These are phyloP conservation scores for Ypsolopha scabrella DNA, from an alignment of 2,888 invertebrate species.

Conservation along the genomic window DNA sequence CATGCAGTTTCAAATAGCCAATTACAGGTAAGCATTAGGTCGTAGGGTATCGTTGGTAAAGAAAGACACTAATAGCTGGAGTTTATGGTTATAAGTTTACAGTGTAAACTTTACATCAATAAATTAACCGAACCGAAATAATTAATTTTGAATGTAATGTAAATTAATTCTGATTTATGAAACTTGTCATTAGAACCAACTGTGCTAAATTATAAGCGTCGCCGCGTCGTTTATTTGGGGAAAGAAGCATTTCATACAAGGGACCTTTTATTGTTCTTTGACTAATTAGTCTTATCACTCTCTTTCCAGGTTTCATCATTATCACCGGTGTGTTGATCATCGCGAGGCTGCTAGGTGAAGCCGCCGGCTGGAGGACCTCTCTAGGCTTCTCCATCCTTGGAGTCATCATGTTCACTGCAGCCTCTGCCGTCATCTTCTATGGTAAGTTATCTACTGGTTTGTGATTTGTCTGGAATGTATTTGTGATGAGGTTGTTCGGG, in stretches of 20 bases:
- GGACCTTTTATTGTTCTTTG: slow-evolving; percentile 3
- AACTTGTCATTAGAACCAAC: no score
- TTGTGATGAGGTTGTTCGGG: no score
- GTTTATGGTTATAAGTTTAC: no score
- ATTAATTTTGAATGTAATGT: neutral
- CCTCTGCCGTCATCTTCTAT: slow-evolving; percentile 74
- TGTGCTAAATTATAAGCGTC: slow-evolving; percentile 6
- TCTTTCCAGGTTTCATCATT: slow-evolving; percentile 68
- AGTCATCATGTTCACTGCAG: slow-evolving; percentile 72
- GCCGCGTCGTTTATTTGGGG: no score
- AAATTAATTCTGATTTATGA: neutral
- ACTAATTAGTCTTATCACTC: neutral
- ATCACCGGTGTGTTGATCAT: slow-evolving; percentile 73
- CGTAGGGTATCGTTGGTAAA: no score
- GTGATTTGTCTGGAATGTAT: neutral
- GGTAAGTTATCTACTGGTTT: slow-evolving; percentile 28
- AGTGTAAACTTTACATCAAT: no score
- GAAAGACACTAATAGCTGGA: no score
- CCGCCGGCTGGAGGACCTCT: slow-evolving; percentile 73
- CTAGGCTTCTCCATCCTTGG: slow-evolving; percentile 73
- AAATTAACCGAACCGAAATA: no score
- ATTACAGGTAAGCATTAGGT: no score
- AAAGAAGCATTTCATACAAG: no score
- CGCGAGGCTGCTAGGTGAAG: slow-evolving; percentile 72
- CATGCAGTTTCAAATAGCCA: no score